These are phyloP conservation scores for Nematopogon swammerdamellus DNA, from an alignment of 2,888 invertebrate genomes.

Conservation along the genomic window DNA sequence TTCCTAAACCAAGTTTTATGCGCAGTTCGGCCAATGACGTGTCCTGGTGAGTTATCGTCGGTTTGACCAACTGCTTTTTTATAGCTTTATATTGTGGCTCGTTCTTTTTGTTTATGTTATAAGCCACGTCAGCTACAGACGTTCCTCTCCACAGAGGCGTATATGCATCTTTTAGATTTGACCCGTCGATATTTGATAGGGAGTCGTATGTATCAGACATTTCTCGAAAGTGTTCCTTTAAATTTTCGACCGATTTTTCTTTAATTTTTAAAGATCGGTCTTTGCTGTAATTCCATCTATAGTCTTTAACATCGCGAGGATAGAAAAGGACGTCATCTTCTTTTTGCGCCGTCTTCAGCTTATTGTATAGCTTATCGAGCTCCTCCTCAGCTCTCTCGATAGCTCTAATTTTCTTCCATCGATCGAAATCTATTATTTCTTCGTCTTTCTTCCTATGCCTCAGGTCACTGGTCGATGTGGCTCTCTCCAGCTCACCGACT, in stretches of 20 bases:
- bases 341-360: slow-evolving; percentile 73
- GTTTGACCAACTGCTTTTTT: slow-evolving; percentile 21
- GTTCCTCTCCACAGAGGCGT: slow-evolving; percentile 82
- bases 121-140: slow-evolving; percentile 77
- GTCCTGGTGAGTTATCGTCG: slow-evolving; percentile 30
- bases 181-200: background rate
- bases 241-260: slow-evolving; percentile 85
- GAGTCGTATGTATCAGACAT: slow-evolving; percentile 48
- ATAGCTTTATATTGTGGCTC: slow-evolving; percentile 35
- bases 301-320: slow-evolving; percentile 68
- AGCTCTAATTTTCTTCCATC: slow-evolving; percentile 77
- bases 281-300: slow-evolving; percentile 71
- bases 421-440: slow-evolving; percentile 82
- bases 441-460: slow-evolving; percentile 71
- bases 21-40: slow-evolving; percentile 39
- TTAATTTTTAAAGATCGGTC: slow-evolving; percentile 77
- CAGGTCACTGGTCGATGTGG: slow-evolving; percentile 67
- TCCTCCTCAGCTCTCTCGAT: slow-evolving; percentile 83
- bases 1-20: slow-evolving; percentile 63
- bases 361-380: slow-evolving; percentile 69
- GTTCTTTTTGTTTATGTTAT: slow-evolving; percentile 62
- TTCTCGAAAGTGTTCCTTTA: slow-evolving; percentile 72
- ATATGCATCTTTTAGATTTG: slow-evolving; percentile 61
- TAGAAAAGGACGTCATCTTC: slow-evolving; percentile 82
- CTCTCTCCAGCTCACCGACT: slow-evolving; percentile 76